Evolutionary conservation across 2,113 vertebrate genomes (phyloP), one percentile per base, ranked within the genome.

Genomic region (Onychostruthus taczanowskii): DNA sequence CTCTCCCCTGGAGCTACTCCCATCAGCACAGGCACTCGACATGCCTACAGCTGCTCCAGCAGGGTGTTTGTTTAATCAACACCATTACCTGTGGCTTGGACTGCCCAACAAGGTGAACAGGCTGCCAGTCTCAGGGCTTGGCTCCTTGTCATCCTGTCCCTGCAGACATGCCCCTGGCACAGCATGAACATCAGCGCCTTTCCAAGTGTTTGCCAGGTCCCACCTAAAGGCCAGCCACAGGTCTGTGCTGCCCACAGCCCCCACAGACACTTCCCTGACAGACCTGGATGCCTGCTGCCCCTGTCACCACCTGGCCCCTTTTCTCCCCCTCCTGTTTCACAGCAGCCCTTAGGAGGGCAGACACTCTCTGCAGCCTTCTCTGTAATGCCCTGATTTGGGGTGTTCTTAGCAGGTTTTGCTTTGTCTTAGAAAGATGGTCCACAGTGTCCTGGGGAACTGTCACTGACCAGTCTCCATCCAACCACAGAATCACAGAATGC

Each of bases 1-100:
- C 73, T 84, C 82, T 95, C 55, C 74, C 46, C 58, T 95, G 94
- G 90, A 94, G 64, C 88, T 88, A 73, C 64, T 96, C 87, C 91
- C 87, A 67, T 31, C 47, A 0, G 62, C n/a, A 7, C 84, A 89
- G 74, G 63, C 75, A 24, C 75, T 96, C 20, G 1, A 72, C 75
- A 13, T 92, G 93, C 87, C 93, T 59, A 7, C 85, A 90, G 92
- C 88, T 93, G 93, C 96, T 91, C 87, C 14, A 2, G 37, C 84
- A 28, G 75, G 62, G 12, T 73, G 31, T 90, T 93, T 87, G 89
- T 91, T 94, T 90, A 13, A 87, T 68, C 84, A 91, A 73, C 66
- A 79, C 66, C 61, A 55, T 47, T 77, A 10, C 70, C 62, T 31
- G n/a, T 20, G 84, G 23, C 50, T 91, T 69, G 75, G 87, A 59